Percentiles rank a stretch among this genome's conserved stretches.
Conservation (phyloP, 2,113 vertebrate genomes). For the Gambusia affinis region DNA sequence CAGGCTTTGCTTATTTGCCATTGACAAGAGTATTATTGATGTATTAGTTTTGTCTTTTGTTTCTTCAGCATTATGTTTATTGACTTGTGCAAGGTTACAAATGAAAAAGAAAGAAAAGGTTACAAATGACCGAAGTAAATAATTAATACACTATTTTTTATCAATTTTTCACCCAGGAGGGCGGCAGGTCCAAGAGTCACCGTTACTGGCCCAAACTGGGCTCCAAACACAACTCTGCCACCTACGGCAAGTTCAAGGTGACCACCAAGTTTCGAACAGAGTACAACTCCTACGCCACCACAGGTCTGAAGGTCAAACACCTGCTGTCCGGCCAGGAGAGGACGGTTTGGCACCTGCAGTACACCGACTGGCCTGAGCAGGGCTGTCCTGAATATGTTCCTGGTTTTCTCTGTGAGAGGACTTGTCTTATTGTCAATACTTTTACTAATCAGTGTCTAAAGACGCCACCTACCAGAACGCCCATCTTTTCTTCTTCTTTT, state of each 20-base stretch:
- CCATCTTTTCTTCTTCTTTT: neutral
- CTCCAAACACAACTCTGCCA: conserved; percentile 77
- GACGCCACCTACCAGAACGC: neutral
- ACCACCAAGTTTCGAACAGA: conserved; percentile 78
- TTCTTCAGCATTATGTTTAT: no score
- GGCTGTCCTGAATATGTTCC: conserved; percentile 93
- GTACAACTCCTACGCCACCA: conserved; percentile 75
- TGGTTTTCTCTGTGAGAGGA: conserved; percentile 90
- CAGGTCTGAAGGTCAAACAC: conserved; percentile 77
- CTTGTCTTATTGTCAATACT: neutral
- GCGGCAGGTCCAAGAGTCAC: conserved; percentile 73
- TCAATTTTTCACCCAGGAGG: conserved; percentile 53
- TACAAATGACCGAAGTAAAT: no score
- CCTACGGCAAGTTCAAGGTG: conserved; percentile 77
- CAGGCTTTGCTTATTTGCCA: neutral
- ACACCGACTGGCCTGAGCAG: conserved; percentile 83
- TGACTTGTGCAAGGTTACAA: no score
- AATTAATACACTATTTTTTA: no score
- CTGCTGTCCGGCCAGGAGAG: conserved; percentile 76
- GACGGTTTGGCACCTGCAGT: conserved; percentile 78
- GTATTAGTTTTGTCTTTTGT: no score
- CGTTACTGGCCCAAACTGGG: conserved; percentile 79
- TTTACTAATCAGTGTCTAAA: neutral
- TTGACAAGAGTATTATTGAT: no score
- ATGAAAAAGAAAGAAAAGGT: no score